Conservation (phyloP, 2,888 invertebrate genomes). For the Resseliella maxima region DNA sequence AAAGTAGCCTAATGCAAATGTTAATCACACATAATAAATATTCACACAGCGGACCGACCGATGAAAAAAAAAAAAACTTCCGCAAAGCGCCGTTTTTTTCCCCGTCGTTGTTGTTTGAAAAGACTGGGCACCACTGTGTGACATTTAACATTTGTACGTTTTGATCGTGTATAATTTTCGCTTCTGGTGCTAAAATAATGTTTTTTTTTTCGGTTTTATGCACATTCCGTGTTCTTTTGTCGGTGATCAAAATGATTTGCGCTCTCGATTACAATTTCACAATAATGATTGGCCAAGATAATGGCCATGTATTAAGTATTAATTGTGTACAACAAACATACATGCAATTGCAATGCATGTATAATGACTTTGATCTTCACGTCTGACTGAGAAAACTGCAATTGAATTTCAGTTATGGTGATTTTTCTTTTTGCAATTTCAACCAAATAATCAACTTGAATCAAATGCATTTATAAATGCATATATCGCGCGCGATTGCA, state of each 20-base stretch:
- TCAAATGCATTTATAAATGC: not conserved
- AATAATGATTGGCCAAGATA: not conserved
- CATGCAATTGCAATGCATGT: not conserved
- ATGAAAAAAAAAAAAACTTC: not conserved
- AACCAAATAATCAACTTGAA: not conserved
- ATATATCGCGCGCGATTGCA: too few species aligned
- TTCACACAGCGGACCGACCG: not conserved
- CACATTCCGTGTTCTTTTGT: conserved; percentile 25
- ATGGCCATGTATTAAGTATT: conserved; percentile 24
- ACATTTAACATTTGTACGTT: conserved; percentile 25
- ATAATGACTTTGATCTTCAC: conserved; percentile 53
- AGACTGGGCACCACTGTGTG: not conserved
- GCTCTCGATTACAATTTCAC: conserved; percentile 5
- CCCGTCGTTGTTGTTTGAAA: too few species aligned
- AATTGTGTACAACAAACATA: not conserved
- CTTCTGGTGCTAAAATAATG: conserved; percentile 43
- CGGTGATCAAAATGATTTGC: not conserved
- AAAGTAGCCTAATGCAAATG: conserved; percentile 45
- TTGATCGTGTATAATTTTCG: not conserved
- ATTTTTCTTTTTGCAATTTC: not conserved
- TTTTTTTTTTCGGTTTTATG: not conserved
- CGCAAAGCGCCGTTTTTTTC: too few species aligned
- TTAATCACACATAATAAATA: conserved; percentile 42
- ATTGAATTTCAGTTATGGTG: not conserved
- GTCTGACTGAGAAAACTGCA: not conserved